Percentiles rank a stretch among this genome's conserved stretches.
phyloP scores from a whole-genome alignment of 2,888 invertebrate species.

The Caenorhabditis wallacei region DNA sequence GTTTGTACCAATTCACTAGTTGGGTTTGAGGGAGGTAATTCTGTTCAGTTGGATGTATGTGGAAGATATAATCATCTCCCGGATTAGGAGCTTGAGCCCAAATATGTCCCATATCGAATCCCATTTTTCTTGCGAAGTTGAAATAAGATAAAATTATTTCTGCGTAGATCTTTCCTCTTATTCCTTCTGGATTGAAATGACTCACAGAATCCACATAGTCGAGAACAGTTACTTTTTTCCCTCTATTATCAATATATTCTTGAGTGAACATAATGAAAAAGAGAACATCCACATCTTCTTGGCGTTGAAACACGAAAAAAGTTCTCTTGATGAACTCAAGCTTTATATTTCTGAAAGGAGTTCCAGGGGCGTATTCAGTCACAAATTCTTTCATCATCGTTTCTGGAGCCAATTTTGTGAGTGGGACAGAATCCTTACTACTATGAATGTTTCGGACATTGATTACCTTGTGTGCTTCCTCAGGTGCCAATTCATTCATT shows the following conservation, averaged over 20 bases:
- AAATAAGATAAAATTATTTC: not conserved
- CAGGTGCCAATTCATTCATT: too few species aligned
- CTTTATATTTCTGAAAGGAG: too few species aligned
- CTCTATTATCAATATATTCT: not conserved
- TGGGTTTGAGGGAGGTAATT: not conserved
- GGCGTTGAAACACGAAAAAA: not conserved
- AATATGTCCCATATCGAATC: not conserved
- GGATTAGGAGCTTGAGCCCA: not conserved
- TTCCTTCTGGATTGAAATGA: not conserved
- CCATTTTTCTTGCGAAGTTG: not conserved
- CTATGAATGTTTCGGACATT: too few species aligned
- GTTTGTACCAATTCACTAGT: not conserved
- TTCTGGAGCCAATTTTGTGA: too few species aligned
- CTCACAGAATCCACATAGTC: not conserved
- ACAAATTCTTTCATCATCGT: too few species aligned
- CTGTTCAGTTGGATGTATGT: not conserved
- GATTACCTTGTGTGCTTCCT: too few species aligned
- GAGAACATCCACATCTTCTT: not conserved
- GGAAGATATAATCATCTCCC: constrained; percentile 5
- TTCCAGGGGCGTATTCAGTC: too few species aligned
- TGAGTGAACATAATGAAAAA: not conserved
- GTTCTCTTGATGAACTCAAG: not conserved
- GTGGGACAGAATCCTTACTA: too few species aligned
- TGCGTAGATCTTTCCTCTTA: not conserved
- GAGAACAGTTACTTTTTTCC: not conserved